Evolutionary conservation across 2,888 invertebrate species (phyloP), one percentile per base, ranked within the genome.

Genomic region (Sphaeridia pumilis): DNA sequence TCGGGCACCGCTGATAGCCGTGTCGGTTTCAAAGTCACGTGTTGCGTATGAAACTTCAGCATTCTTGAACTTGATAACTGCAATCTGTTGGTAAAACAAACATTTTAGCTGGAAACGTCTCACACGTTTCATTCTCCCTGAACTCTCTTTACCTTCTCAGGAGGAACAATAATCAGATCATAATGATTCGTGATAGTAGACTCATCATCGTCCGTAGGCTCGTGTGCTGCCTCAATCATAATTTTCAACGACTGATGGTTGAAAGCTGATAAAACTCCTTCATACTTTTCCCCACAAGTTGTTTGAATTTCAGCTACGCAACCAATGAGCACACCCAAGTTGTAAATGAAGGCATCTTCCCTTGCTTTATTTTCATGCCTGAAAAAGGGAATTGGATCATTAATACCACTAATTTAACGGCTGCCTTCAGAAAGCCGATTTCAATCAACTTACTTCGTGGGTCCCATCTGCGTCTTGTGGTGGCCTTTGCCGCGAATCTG

Each of bases 1-100:
- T 73, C 88, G 88, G 70, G 82, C 84, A 72, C 85, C 84, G 70
- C 84, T 86, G 67, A 94, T 93, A 60, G 85, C 87, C 59, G 82
- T 79, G 69, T 93, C 93, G 14, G 88, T 92, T 22, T 57, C 57
- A 48, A 65, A 65, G 38, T 65, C 64, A 34, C 63, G 50, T 12
- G 61, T 61, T 2, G 63, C 61, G 50, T 65, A 65, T 21, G 55
- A 48, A 47, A 60, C 52, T 38, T 60, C 63, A 4, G 59, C 59
- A 52, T 63, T 59, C 38, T 58, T 57, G 47, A 60, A 60, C 34
- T 46, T 46, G 44, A 61, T 56, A 1, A 63, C 60, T 22, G 58
- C 12, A 27, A 65, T 52, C 64, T 64, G 28, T n/a, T n/a, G n/a
- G n/a, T n/a, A 3, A 54, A 24, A n/a, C n/a, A n/a, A n/a, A n/a